These are phyloP conservation scores for Leptopilina drosophilae DNA, from an alignment of 2,888 invertebrate species.

Conservation along the genomic window DNA sequence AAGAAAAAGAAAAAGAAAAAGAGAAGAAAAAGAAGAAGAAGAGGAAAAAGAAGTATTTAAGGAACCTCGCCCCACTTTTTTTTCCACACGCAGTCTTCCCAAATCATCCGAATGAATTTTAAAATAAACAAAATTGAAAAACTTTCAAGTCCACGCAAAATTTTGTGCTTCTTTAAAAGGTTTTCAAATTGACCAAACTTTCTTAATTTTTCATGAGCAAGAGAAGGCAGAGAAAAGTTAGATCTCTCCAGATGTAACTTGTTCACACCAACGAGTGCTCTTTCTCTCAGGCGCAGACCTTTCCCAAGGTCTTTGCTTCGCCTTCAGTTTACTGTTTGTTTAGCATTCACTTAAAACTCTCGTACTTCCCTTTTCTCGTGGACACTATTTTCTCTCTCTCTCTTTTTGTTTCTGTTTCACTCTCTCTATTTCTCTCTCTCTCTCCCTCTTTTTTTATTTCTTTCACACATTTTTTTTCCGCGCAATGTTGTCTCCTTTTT, in stretches of 20 bases:
- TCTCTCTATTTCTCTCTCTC: neutral
- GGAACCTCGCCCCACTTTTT: no score
- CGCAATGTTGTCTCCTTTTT: neutral
- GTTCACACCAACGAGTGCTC: conserved; percentile 20
- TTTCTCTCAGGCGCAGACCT: neutral
- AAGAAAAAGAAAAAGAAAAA: neutral
- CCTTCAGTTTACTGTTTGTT: conserved; percentile 34
- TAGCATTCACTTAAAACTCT: conserved; percentile 38
- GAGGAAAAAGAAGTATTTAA: neutral
- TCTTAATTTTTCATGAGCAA: conserved; percentile 23
- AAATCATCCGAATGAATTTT: conserved; percentile 5
- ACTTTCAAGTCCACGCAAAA: neutral
- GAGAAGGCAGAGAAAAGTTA: conserved; percentile 5
- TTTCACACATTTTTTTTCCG: neutral
- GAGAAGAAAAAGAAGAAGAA: neutral
- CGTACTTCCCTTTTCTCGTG: neutral
- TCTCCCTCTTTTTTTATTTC: no score
- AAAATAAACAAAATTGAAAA: conserved; percentile 17
- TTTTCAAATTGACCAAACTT: conserved; percentile 29
- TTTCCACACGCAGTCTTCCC: neutral
- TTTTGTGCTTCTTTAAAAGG: conserved; percentile 10
- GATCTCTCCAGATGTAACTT: conserved; percentile 15
- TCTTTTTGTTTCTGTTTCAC: no score
- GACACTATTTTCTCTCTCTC: neutral
- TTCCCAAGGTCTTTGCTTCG: conserved; percentile 12